phyloP scores from a whole-genome alignment of 2,113 vertebrate species.

The Pipra filicauda region DNA sequence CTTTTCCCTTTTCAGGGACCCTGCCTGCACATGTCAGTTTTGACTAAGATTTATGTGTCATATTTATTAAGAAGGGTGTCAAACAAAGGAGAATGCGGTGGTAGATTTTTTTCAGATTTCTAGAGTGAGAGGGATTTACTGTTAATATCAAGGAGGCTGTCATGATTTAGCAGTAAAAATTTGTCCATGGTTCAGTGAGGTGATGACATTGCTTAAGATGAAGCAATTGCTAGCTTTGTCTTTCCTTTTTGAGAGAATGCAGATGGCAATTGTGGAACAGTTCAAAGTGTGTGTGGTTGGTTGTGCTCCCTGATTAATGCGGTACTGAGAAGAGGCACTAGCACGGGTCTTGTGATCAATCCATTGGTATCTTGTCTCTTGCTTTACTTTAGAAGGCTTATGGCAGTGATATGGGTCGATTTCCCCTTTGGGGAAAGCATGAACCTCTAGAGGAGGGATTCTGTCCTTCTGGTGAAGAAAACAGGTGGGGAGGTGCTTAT shows the following conservation, averaged over 20 bases:
- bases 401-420: accelerated
- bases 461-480: not conserved
- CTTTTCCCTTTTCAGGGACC: not conserved
- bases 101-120: not conserved
- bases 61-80: not conserved
- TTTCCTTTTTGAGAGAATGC: not conserved
- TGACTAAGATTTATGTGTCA: not conserved
- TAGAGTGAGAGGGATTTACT: not conserved
- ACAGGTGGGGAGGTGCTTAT: not conserved
- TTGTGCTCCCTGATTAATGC: not conserved
- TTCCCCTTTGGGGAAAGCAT: not conserved
- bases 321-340: not conserved
- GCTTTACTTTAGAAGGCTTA: not conserved
- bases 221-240: not conserved
- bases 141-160: not conserved
- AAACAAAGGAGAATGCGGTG: not conserved
- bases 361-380: not conserved
- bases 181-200: not conserved
- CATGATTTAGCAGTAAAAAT: not conserved
- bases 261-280: not conserved
- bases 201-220: not conserved
- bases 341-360: not conserved
- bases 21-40: not conserved
- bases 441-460: not conserved
- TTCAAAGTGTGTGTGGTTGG: not conserved